phyloP scores from a whole-genome alignment of 2,113 vertebrate species.

The Isurus oxyrinchus region DNA sequence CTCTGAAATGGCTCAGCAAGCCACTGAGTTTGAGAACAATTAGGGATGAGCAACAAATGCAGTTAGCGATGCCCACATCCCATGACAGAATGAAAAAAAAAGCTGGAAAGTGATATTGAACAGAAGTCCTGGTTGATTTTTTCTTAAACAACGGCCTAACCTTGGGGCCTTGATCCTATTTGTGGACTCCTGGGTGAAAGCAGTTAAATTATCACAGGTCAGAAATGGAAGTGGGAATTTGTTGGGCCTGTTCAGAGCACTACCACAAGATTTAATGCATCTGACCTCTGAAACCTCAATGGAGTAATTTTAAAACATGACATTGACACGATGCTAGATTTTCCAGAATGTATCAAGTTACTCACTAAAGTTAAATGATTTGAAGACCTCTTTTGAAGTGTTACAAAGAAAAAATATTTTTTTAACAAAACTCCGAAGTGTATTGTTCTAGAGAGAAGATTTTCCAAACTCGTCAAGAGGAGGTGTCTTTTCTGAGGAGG shows the following conservation, averaged over 20 bases:
- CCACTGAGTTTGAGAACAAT: too few relatives aligned
- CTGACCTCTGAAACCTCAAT: background rate
- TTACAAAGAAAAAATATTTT: background rate
- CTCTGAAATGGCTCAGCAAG: too few relatives aligned
- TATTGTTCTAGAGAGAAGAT: slow-evolving; percentile 48
- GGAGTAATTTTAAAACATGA: background rate
- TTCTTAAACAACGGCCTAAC: background rate
- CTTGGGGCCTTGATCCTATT: too few relatives aligned
- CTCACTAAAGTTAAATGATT: background rate
- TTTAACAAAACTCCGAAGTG: background rate
- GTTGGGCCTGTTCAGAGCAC: background rate
- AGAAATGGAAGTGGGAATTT: background rate
- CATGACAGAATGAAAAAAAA: background rate
- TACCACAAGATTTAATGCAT: background rate
- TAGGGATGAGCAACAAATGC: too few relatives aligned
- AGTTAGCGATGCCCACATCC: too few relatives aligned
- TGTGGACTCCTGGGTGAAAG: background rate
- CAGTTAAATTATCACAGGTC: background rate
- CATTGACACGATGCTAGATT: background rate
- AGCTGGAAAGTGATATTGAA: background rate
- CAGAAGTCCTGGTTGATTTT: background rate
- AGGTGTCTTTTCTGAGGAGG: slow-evolving; percentile 53
- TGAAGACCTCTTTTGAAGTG: background rate
- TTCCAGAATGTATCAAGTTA: background rate
- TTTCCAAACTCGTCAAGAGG: slow-evolving; percentile 53